Conservation (phyloP, 1,140 invertebrate species). For the Neodiprion pinetum region DNA sequence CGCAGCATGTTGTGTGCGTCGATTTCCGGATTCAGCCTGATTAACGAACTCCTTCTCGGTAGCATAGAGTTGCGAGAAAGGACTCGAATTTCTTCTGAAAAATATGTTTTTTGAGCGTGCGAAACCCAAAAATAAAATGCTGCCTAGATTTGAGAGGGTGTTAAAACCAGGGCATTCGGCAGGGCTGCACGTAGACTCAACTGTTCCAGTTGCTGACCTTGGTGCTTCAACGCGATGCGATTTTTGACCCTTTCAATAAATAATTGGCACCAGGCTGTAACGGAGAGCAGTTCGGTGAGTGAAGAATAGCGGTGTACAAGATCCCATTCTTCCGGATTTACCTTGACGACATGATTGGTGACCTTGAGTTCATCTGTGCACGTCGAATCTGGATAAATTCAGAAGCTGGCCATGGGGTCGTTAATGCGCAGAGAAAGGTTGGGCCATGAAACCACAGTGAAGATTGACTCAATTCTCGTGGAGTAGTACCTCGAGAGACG, state of each 20-base stretch:
- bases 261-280: not conserved
- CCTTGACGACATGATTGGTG: too few relatives aligned
- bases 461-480: slow-evolving; percentile 13
- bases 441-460: slow-evolving; percentile 33
- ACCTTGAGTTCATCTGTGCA: too few relatives aligned
- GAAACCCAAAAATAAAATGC: too few relatives aligned
- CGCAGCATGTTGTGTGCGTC: not conserved
- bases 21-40: not conserved
- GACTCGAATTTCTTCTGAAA: too few relatives aligned
- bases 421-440: slow-evolving; percentile 35
- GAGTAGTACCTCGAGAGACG: slow-evolving; percentile 30
- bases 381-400: too few relatives aligned
- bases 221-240: too few relatives aligned
- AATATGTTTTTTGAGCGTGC: too few relatives aligned
- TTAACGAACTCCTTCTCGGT: not conserved
- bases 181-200: too few relatives aligned
- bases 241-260: not conserved
- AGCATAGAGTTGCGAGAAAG: not conserved
- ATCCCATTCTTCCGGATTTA: not conserved
- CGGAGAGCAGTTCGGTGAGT: not conserved
- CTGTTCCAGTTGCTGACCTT: too few relatives aligned
- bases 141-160: too few relatives aligned
- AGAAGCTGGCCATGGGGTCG: not conserved
- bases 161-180: too few relatives aligned
- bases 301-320: not conserved